Conservation (phyloP, 1,140 invertebrate genomes). For the Reticulitermes speratus region DNA sequence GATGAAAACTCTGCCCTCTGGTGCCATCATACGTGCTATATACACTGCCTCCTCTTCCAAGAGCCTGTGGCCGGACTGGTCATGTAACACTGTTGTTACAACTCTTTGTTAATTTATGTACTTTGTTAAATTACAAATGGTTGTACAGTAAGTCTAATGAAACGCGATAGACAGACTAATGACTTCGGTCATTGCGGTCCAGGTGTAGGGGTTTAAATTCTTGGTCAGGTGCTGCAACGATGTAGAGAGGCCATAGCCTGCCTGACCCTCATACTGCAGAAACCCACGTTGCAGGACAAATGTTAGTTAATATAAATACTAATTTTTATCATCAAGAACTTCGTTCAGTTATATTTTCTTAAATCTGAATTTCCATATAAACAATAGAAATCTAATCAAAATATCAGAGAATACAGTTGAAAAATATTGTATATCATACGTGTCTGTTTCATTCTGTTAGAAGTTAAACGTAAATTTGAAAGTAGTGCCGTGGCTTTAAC, state of each 20-base stretch:
- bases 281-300: not conserved
- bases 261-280: not conserved
- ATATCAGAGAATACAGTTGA: too few species aligned
- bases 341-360: too few species aligned
- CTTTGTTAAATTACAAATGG: slow-evolving; percentile 3
- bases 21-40: not conserved
- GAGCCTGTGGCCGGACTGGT: not conserved
- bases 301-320: too few species aligned
- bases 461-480: too few species aligned
- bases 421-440: too few species aligned
- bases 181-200: not conserved
- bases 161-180: not conserved
- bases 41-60: too few species aligned
- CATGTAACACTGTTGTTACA: not conserved
- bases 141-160: not conserved
- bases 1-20: not conserved
- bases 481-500: too few species aligned
- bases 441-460: too few species aligned
- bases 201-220: not conserved
- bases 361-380: too few species aligned
- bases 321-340: too few species aligned
- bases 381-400: too few species aligned
- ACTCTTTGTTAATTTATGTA: slow-evolving; percentile 2
- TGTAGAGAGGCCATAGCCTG: not conserved
- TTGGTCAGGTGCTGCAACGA: not conserved